A percentile compares a stretch with the other conserved stretches of the same genome.
phyloP scores from a whole-genome alignment of 2,888 invertebrate genomes.

The Melieria picta region DNA sequence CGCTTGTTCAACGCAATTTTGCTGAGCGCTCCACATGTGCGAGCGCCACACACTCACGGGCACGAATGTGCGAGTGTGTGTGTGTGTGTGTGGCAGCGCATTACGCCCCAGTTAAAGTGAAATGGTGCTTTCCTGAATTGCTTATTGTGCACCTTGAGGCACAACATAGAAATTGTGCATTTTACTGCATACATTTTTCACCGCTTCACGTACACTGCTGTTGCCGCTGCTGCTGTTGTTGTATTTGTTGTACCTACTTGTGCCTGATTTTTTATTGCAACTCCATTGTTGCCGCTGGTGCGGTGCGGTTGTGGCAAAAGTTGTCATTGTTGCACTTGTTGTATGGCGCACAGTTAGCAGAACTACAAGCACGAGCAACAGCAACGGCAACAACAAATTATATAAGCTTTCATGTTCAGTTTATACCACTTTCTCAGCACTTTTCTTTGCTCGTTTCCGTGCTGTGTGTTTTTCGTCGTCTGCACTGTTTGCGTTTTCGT shows the following conservation, averaged over 20 bases:
- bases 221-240: neutral
- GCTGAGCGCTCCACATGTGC: too few species aligned
- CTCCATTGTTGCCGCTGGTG: constrained; percentile 30
- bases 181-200: constrained; percentile 6
- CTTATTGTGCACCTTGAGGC: constrained; percentile 48
- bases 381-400: neutral
- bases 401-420: neutral
- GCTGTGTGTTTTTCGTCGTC: constrained; percentile 44
- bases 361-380: neutral
- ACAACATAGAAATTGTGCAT: constrained; percentile 36
- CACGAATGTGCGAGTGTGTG: too few species aligned
- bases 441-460: constrained; percentile 45
- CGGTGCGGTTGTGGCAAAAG: too few species aligned
- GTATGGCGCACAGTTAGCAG: neutral
- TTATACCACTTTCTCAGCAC: too few species aligned
- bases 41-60: too few species aligned
- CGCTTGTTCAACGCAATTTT: too few species aligned
- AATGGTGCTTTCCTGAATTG: constrained; percentile 49
- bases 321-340: too few species aligned
- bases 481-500: too few species aligned
- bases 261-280: constrained; percentile 38
- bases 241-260: constrained; percentile 2
- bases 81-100: too few species aligned
- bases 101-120: constrained; percentile 32
- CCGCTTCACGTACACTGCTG: neutral